Percentiles rank a stretch among this genome's conserved stretches.
phyloP scores from a whole-genome alignment of 2,888 invertebrate genomes.

The Amorpha juglandis region DNA sequence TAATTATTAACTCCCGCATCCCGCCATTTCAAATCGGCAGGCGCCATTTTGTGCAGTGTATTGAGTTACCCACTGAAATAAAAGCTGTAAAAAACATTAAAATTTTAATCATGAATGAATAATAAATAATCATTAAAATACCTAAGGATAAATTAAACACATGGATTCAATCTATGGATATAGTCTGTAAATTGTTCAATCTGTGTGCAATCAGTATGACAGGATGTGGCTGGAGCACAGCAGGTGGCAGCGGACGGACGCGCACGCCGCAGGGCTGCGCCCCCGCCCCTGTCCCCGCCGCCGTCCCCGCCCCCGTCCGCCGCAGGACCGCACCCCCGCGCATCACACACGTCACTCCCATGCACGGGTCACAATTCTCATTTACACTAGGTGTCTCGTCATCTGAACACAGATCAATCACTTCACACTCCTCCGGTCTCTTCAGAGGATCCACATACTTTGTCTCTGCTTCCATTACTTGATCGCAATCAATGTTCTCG shows the following conservation, averaged over 20 bases:
- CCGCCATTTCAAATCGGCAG: background rate
- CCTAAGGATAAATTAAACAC: constrained; percentile 63
- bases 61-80: constrained; percentile 43
- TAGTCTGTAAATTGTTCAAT: constrained; percentile 77
- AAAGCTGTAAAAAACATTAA: constrained; percentile 57
- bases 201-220: constrained; percentile 75
- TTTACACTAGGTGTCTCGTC: constrained; percentile 81
- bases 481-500: constrained; percentile 65
- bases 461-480: constrained; percentile 53
- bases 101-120: constrained; percentile 65
- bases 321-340: constrained; percentile 69
- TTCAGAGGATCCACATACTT: constrained; percentile 65
- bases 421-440: constrained; percentile 76
- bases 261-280: constrained; percentile 77
- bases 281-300: constrained; percentile 56
- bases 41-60: constrained; percentile 20
- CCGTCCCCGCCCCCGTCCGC: constrained; percentile 49
- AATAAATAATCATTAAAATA: constrained; percentile 71
- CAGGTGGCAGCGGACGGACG: constrained; percentile 65
- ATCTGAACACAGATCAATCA: constrained; percentile 88
- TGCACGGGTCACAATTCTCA: constrained; percentile 76
- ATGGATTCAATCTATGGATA: constrained; percentile 75
- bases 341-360: constrained; percentile 71
- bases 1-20: background rate
- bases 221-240: constrained; percentile 74